These are phyloP conservation scores for Ctenopoma multispine DNA, from an alignment of 2,797 vertebrate genomes.

Conservation along the genomic window DNA sequence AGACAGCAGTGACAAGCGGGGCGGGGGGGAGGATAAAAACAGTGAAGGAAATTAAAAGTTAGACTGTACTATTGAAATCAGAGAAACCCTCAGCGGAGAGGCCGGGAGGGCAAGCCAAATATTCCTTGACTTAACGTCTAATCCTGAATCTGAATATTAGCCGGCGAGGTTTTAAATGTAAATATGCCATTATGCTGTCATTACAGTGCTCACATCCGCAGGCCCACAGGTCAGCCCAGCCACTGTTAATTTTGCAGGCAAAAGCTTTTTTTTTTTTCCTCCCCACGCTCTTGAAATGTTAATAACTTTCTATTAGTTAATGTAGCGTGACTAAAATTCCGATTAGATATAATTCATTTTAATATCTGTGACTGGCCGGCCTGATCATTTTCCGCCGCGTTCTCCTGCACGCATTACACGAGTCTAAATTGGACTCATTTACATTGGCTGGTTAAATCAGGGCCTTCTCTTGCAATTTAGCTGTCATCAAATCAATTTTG, in stretches of 20 bases:
- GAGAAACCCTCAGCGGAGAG: conserved; percentile 87
- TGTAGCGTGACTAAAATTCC: conserved; percentile 99
- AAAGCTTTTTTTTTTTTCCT: conserved; percentile 93
- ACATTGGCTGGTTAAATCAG: conserved; percentile 94
- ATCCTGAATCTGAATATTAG: conserved; percentile 95
- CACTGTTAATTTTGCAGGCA: conserved; percentile 99
- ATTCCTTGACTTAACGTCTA: conserved; percentile 95
- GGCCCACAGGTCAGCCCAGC: conserved; percentile 98
- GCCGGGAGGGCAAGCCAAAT: conserved; percentile 95
- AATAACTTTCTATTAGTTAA: conserved; percentile 99
- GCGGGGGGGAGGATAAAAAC: conserved; percentile 72
- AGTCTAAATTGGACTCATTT: conserved; percentile 98
- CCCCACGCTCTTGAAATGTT: conserved; percentile 97
- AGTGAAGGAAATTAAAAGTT: conserved; percentile 93
- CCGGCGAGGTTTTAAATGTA: conserved; percentile 97
- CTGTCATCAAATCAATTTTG: conserved; percentile 96
- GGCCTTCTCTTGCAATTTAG: conserved; percentile 94
- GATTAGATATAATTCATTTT: conserved; percentile 99
- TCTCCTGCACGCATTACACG: conserved; percentile 93
- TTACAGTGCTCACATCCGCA: conserved; percentile 95
- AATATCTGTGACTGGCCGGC: conserved; percentile 99
- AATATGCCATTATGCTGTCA: conserved; percentile 99
- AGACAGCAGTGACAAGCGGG: conserved; percentile 77
- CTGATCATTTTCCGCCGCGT: conserved; percentile 94
- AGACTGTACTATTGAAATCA: conserved; percentile 90